Conservation (phyloP, 2,797 vertebrate species). For the Anabas testudineus region DNA sequence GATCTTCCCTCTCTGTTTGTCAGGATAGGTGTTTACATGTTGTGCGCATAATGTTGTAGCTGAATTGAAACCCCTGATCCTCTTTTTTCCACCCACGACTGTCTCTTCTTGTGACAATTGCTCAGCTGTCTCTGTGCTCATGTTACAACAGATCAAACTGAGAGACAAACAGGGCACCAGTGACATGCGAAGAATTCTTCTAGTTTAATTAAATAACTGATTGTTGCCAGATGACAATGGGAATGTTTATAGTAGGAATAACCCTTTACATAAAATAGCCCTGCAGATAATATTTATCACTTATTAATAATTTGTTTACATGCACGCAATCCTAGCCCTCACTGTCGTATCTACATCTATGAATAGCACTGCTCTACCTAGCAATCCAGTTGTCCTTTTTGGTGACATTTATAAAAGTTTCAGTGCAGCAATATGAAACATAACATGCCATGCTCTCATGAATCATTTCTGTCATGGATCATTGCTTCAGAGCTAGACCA, state of each 20-base stretch:
- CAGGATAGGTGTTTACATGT: constrained; percentile 5
- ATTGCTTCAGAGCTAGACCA: constrained; percentile 59
- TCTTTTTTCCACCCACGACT: neutral
- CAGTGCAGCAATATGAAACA: constrained; percentile 74
- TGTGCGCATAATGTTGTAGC: neutral
- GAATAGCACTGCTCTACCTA: constrained; percentile 41
- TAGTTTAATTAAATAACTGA: constrained; percentile 7
- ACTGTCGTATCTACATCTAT: constrained; percentile 33
- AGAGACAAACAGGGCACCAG: neutral
- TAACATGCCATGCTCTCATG: constrained; percentile 71
- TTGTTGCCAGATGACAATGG: constrained; percentile 9
- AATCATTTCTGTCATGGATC: constrained; percentile 78
- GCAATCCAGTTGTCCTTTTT: constrained; percentile 41
- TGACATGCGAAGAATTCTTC: constrained; percentile 4
- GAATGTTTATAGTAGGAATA: neutral
- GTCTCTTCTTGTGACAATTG: constrained; percentile 1
- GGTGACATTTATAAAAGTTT: constrained; percentile 81
- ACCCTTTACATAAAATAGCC: neutral
- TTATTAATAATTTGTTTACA: constrained; percentile 40
- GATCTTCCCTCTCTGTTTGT: neutral
- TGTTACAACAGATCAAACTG: constrained; percentile 4
- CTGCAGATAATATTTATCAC: constrained; percentile 3
- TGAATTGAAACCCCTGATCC: constrained; percentile 1
- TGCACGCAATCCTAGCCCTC: constrained; percentile 1
- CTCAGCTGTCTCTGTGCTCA: neutral